Evolutionary conservation across 2,113 vertebrate genomes (phyloP).

Genomic region (Zapus hudsonius): DNA sequence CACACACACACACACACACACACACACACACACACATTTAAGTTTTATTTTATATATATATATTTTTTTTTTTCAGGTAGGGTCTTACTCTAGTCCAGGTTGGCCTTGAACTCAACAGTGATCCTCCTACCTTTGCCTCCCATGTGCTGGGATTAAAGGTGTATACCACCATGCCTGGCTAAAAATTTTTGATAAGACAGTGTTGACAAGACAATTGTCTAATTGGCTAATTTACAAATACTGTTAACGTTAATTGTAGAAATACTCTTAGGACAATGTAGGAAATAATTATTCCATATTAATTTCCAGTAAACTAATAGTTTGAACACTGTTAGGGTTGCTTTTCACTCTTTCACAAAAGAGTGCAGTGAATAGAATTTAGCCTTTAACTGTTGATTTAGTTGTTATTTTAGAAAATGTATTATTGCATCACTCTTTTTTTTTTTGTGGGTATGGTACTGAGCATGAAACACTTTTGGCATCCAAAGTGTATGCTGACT

Average conservation of each 20-base stretch:
- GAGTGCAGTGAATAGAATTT: not conserved
- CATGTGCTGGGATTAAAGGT: too few relatives aligned
- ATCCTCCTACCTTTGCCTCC: too few relatives aligned
- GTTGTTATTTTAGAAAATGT: constrained; percentile 22
- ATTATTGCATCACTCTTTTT: not conserved
- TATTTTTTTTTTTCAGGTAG: too few relatives aligned
- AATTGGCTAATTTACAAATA: not conserved
- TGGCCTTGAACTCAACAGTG: too few relatives aligned
- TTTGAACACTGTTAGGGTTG: not conserved
- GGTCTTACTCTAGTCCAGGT: too few relatives aligned
- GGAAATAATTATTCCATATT: not conserved
- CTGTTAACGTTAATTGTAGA: not conserved
- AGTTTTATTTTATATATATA: too few relatives aligned
- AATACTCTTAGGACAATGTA: not conserved
- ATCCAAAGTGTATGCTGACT: too few relatives aligned
- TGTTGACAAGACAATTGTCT: not conserved
- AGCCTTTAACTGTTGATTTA: constrained; percentile 5
- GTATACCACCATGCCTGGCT: too few relatives aligned
- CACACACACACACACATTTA: too few relatives aligned
- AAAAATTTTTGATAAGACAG: not conserved
- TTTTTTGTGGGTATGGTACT: not conserved
- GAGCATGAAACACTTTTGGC: too few relatives aligned
- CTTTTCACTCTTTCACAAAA: not conserved
- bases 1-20: too few relatives aligned
- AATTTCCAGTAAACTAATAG: not conserved